These are phyloP conservation scores for Hemitrygon akajei DNA, from an alignment of 2,797 vertebrate genomes.

Conservation along the genomic window DNA sequence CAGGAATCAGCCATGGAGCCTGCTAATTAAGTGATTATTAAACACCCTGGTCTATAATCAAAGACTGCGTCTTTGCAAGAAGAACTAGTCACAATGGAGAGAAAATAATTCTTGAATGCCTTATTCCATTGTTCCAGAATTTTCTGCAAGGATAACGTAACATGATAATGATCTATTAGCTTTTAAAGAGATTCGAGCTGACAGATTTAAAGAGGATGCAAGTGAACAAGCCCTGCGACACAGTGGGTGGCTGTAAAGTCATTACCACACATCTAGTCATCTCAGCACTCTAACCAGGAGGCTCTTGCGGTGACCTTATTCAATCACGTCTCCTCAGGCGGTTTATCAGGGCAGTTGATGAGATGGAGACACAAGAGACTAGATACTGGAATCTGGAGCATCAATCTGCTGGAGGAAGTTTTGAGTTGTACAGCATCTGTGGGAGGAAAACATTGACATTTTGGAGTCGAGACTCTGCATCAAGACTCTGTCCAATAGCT, in stretches of 20 bases:
- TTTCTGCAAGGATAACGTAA: not conserved
- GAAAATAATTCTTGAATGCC: not conserved
- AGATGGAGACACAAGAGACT: too few species aligned
- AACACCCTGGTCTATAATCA: not conserved
- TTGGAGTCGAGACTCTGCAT: too few species aligned
- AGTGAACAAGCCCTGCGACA: not conserved
- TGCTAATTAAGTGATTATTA: not conserved
- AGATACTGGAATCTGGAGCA: too few species aligned
- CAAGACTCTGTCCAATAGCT: too few species aligned
- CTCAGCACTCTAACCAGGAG: not conserved
- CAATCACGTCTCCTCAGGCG: too few species aligned
- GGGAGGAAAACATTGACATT: too few species aligned
- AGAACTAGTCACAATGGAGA: not conserved
- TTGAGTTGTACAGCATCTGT: too few species aligned
- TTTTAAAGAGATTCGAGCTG: not conserved
- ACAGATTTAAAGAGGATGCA: conserved; percentile 19
- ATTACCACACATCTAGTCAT: not conserved
- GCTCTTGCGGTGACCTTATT: not conserved
- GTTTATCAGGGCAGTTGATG: too few species aligned
- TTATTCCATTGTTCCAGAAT: not conserved
- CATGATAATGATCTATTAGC: not conserved
- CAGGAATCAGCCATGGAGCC: not conserved
- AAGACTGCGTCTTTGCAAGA: not conserved
- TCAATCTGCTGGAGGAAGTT: too few species aligned
- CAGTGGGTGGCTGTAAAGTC: not conserved